Percentiles rank a stretch among this genome's conserved stretches.
These are phyloP conservation scores for Rhincodon typus DNA, from an alignment of 2,797 vertebrate genomes.

Conservation along the genomic window DNA sequence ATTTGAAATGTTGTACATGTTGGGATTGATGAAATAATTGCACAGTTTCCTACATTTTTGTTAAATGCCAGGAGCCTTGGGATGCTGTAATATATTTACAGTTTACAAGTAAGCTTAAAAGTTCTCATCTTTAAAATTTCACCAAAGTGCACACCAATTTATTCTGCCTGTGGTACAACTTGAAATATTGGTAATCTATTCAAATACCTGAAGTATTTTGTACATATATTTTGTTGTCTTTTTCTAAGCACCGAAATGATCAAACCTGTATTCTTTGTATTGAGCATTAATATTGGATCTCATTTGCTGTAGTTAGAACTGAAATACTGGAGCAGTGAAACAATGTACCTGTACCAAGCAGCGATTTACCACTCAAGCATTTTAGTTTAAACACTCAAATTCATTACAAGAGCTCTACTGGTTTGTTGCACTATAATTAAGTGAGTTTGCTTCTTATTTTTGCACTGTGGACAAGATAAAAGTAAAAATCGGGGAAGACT, in stretches of 20 bases:
- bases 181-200: not conserved
- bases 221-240: not conserved
- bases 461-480: conserved; percentile 27
- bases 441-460: conserved; percentile 20
- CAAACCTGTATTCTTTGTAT: not conserved
- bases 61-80: not conserved
- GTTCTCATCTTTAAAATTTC: not conserved
- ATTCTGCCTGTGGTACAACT: not conserved
- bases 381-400: not conserved
- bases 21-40: not conserved
- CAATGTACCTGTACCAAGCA: not conserved
- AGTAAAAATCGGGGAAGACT: conserved; percentile 27
- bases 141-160: not conserved
- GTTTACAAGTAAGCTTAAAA: not conserved
- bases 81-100: not conserved
- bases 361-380: not conserved
- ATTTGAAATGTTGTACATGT: not conserved
- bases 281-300: not conserved
- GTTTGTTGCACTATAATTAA: conserved; percentile 16
- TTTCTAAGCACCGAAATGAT: not conserved
- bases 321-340: not conserved
- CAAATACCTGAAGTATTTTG: not conserved
- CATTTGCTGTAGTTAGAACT: not conserved
- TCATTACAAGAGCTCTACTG: not conserved
- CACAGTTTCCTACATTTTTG: not conserved